Evolutionary conservation across 2,888 invertebrate species (phyloP), one percentile per base, ranked within the genome.

Genomic region (Abscondita cerata): DNA sequence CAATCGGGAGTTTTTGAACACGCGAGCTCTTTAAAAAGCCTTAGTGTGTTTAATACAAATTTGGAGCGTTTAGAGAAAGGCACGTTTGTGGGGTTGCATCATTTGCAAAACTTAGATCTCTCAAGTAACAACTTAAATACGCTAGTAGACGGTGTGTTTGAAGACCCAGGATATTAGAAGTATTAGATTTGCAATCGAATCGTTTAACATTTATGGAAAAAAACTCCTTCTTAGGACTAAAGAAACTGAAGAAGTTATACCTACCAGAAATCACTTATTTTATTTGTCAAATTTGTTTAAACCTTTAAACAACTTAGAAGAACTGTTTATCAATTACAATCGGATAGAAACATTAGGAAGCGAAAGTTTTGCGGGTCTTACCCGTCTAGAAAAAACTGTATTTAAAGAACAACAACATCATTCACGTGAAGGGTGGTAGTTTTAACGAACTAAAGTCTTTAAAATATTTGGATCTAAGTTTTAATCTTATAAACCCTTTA

Each of bases 1-100:
- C 62, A 62, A 46, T 52, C 62, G 1, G 62, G 62, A 6, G 38
- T 58, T n/a, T 62, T 62, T 58, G 51, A 58, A 41, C 50, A 50
- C 1, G 36, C 53, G 6, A 12, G 44, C 3, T 48, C 58, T 2
- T 19, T 62, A 25, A 51, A 55, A 40, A 59, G n/a, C 0, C 41
- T 62, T 18, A 58, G 40, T 11, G 25, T 62, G 2, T 62, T 62
- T 47, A 19, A 62, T n/a, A 54, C 40, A 18, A 41, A 54, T 6
- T 5, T 62, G 8, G 52, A 59, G 12, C 15, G 56, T 13, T 1
- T 63, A 1, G 63, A 63, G 44, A 59, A 59, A 25, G 59, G 59
- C 12, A 59, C 54, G 4, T 63, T 63, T 16, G 52, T 63, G 8
- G 63, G 63, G 3, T 36, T 63, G 1, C 63, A 63, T 19, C 38